Evolutionary conservation across 1,140 invertebrate species (phyloP).

Genomic region (Aricia agestis): DNA sequence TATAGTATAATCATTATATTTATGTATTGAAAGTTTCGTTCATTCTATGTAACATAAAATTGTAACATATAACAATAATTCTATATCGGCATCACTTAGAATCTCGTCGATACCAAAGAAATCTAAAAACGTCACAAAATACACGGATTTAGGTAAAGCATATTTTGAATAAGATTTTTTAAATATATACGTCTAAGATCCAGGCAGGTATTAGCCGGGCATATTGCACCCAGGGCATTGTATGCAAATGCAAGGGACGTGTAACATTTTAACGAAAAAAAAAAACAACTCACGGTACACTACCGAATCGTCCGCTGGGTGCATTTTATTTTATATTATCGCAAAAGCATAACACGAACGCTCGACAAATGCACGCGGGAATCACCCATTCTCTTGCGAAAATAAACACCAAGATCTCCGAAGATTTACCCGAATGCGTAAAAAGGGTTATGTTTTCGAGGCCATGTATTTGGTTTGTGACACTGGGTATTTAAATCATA

Average conservation of each 20-base stretch:
- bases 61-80: too few relatives aligned
- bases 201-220: conserved; percentile 43
- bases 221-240: conserved; percentile 52
- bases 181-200: conserved; percentile 13
- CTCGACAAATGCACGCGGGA: background rate
- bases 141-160: conserved; percentile 6
- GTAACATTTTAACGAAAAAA: conserved; percentile 21
- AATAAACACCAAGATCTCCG: background rate
- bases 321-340: conserved; percentile 24
- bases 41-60: too few relatives aligned
- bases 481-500: too few relatives aligned
- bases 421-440: too few relatives aligned
- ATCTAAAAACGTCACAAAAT: background rate
- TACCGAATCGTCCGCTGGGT: conserved; percentile 9
- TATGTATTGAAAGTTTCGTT: too few relatives aligned
- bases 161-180: conserved; percentile 6
- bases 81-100: too few relatives aligned
- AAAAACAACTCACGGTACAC: conserved; percentile 11
- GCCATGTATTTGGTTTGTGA: too few relatives aligned
- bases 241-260: conserved; percentile 21
- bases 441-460: too few relatives aligned
- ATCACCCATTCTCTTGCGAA: background rate
- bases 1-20: too few relatives aligned
- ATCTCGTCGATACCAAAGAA: too few relatives aligned
- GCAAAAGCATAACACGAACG: conserved; percentile 23